Conservation (phyloP, 2,888 invertebrate species). For the Andricus quercusramuli region DNA sequence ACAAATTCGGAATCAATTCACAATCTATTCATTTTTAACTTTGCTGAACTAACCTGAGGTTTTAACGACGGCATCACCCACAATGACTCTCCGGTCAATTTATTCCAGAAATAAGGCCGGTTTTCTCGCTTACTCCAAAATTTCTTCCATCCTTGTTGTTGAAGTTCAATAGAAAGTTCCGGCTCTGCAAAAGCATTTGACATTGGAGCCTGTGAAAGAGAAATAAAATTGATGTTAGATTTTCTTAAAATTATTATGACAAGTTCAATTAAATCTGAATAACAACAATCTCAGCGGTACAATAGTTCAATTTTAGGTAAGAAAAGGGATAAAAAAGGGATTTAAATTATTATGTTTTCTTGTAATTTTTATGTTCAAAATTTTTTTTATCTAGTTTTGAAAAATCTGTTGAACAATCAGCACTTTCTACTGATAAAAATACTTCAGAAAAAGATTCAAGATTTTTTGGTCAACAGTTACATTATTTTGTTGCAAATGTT, state of each 20-base stretch:
- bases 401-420: too few relatives aligned
- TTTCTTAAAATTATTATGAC: not conserved
- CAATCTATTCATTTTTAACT: too few relatives aligned
- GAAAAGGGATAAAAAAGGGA: not conserved
- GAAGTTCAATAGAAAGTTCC: conserved; percentile 84
- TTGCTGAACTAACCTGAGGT: conserved; percentile 80
- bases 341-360: too few relatives aligned
- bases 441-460: too few relatives aligned
- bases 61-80: conserved; percentile 96
- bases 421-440: too few relatives aligned
- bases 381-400: too few relatives aligned
- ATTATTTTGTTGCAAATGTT: too few relatives aligned
- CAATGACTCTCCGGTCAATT: conserved; percentile 95
- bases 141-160: conserved; percentile 96
- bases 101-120: conserved; percentile 98
- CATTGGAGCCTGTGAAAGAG: conserved; percentile 56
- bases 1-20: too few relatives aligned
- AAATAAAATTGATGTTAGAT: not conserved
- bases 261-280: conserved; percentile 1
- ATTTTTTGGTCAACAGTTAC: too few relatives aligned
- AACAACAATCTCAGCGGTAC: too few relatives aligned
- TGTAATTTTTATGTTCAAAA: too few relatives aligned
- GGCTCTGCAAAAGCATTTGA: conserved; percentile 75
- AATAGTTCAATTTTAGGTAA: not conserved
- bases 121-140: conserved; percentile 98